Base-by-base conservation (phyloP, 2,113 vertebrate species). In the Apus apus region DNA sequence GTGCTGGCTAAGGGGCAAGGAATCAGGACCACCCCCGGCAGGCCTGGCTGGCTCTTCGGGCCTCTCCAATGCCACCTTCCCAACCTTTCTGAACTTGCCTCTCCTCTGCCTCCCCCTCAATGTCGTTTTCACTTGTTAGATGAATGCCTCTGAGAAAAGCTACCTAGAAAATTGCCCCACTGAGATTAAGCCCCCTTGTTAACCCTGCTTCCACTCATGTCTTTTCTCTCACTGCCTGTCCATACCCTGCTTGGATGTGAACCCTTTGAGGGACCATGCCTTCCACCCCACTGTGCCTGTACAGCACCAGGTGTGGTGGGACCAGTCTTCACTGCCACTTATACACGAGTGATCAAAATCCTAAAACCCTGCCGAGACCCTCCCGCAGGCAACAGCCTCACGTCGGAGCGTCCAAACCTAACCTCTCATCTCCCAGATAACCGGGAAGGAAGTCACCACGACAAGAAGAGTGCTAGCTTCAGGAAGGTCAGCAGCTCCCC, bases 1-100 rank as follows among this genome's bases (percentile, higher is more conserved):
- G 4, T 13, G 27, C 27, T 64, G 38, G 62, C 32, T 7, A 15
- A 88, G 15, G 27, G 26, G 10, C n/a, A 71, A 50, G 29, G 8
- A 34, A 71, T n/a, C 38, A 56, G 29, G 25, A 43, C 18, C 6
- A 4, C 2, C 5, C 13, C 16, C 1, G 0, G 2, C 2, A 5
- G 26, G 7, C 13, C 29, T 78, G 79, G 6, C 30, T 48, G 30
- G 22, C 22, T 78, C n/a, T 45, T 45, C 19, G 21, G 5, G 3
- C 5, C 6, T 13, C 10, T 45, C 50, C 64, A 38, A 7, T 20
- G 54, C 11, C 29, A 54, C 9, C 12, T 57, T 68, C 9, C 21
- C 72, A 76, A 5, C 5, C 7, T 36, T 79, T 53, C n/a, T n/a
- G 27, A 27, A 57, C 8, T 26, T 72, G 50, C 9, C 36, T 46